Evolutionary conservation across 2,113 vertebrate species (phyloP).

Genomic region (Bos javanicus): DNA sequence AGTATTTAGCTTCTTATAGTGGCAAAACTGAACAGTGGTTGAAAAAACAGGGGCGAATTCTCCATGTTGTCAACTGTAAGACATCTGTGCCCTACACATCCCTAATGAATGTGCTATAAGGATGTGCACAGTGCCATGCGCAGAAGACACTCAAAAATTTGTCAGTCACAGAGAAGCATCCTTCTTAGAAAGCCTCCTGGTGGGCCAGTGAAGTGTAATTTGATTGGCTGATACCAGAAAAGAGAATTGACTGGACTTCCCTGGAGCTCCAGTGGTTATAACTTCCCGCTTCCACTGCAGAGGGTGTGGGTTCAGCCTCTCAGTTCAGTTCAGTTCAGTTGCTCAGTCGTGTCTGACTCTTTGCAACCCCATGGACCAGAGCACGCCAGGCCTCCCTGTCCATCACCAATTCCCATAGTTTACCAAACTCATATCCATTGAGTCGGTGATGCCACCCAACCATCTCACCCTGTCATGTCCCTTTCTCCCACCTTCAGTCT

Average conservation of each 20-base stretch:
- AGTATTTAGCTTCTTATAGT: not conserved
- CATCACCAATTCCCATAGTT: not conserved
- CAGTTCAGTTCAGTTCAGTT: not conserved
- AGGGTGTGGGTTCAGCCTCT: not conserved
- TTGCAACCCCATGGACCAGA: not conserved
- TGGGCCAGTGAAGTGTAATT: not conserved
- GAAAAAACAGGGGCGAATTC: not conserved
- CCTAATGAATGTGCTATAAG: not conserved
- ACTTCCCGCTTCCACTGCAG: not conserved
- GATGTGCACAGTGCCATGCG: fast-evolving
- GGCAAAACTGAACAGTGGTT: not conserved
- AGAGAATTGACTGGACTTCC: not conserved
- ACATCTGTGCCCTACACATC: no score
- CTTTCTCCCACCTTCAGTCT: fast-evolving
- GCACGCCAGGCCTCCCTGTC: not conserved
- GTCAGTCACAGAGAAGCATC: not conserved
- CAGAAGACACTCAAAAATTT: not conserved
- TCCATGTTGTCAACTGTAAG: not conserved
- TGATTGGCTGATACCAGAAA: not conserved
- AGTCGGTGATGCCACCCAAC: not conserved
- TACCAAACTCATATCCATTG: not conserved
- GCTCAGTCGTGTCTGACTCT: not conserved
- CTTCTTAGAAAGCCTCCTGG: not conserved
- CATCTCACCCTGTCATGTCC: not conserved
- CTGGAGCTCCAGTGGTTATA: not conserved